These are phyloP conservation scores for Lepidocolaptes lacrymiger DNA, from an alignment of 2,797 vertebrate species.

Conservation along the genomic window DNA sequence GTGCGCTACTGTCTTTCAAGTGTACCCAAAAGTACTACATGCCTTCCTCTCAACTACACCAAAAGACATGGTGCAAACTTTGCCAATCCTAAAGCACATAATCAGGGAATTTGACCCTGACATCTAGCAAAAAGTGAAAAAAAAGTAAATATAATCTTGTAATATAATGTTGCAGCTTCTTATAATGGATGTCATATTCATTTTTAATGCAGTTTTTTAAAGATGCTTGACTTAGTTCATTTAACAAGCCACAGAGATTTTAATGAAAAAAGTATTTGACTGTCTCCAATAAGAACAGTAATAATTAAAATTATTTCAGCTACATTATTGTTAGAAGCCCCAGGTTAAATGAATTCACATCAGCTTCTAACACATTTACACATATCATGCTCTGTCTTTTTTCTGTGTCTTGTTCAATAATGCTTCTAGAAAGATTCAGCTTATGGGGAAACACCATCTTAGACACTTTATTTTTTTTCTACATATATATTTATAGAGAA, in stretches of 20 bases:
- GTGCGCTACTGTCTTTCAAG: neutral
- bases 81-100: neutral
- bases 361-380: constrained; percentile 28
- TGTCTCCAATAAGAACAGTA: constrained; percentile 4
- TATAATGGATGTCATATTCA: neutral
- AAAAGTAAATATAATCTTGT: neutral
- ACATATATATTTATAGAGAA: neutral
- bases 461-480: neutral
- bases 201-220: constrained; percentile 25
- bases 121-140: neutral
- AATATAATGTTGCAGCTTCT: neutral
- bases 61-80: neutral
- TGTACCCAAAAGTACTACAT: rapidly evolving
- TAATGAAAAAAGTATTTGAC: constrained; percentile 38
- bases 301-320: constrained; percentile 65
- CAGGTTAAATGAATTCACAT: constrained; percentile 31
- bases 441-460: neutral
- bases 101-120: neutral
- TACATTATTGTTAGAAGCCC: neutral
- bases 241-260: constrained; percentile 44
- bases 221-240: constrained; percentile 17
- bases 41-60: neutral
- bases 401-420: neutral
- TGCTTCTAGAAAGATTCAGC: neutral
- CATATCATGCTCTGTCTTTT: constrained; percentile 1